Evolutionary conservation across 2,797 vertebrate genomes (phyloP), one percentile per base, ranked within the genome.

Genomic region (Premnoplex brunnescens): DNA sequence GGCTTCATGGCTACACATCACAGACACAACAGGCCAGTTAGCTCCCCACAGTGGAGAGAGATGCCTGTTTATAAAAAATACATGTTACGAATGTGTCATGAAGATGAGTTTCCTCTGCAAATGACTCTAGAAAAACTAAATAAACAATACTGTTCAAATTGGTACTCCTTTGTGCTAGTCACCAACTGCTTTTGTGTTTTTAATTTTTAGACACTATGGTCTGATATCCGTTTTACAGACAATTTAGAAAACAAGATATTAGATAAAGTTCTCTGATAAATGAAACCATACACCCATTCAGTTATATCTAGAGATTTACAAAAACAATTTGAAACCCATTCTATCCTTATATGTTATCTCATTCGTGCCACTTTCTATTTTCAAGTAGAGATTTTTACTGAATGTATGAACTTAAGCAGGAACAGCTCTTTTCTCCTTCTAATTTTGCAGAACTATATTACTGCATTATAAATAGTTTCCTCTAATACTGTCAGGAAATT

Each of bases 401-500:
- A 39, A 85, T 67, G 2, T 54, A 84, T 73, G 30, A 68, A 72
- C 69, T 89, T 83, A 54, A 91, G 17, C 3, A 6, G 49, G 37
- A 89, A 34, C 60, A 81, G 41, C 41, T 86, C 32, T 81, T 89
- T 91, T 51, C 39, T 68, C 15, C 28, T 90, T 72, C 30, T 88
- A 74, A 86, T 91, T 90, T 34, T 88, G 51, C 26, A 93, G 39
- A 84, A 49, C n/a, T 32, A 4, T 91, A 52, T 27, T 78, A 7
- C n/a, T 93, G 19, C 37, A 34, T 95, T 91, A 83, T 75, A 74
- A 91, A 85, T 91, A 62, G 7, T 86, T 90, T 46, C 14, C 73
- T 82, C 23, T 88, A 90, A 77, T 86, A 62, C 28, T 72, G 30
- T 86, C 58, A 86, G 73, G 88, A 95, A 88, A 93, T 86, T 88